phyloP scores from a whole-genome alignment of 2,888 invertebrate species.

The Parnassius orleans region DNA sequence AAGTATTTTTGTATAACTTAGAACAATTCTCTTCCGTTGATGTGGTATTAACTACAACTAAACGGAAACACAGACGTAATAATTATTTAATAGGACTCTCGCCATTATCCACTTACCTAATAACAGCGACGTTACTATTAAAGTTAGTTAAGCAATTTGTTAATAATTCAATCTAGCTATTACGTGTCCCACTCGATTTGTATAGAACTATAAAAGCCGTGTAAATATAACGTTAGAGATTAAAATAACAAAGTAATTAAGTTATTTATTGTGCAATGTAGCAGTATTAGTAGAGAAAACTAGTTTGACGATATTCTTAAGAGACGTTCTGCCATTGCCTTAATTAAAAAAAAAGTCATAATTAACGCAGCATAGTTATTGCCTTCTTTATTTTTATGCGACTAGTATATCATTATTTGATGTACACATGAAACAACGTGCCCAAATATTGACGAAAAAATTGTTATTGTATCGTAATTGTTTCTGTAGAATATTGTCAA shows the following conservation, averaged over 20 bases:
- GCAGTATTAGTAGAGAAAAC: slow-evolving; percentile 68
- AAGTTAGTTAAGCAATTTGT: slow-evolving; percentile 28
- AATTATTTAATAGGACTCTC: slow-evolving; percentile 18
- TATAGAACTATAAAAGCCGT: slow-evolving; percentile 47
- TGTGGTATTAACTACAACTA: slow-evolving; percentile 1
- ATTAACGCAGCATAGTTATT: slow-evolving; percentile 9
- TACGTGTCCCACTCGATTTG: slow-evolving; percentile 58
- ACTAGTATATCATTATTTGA: no score
- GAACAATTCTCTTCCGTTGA: background rate
- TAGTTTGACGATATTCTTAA: slow-evolving; percentile 50
- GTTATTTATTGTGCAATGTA: slow-evolving; percentile 81
- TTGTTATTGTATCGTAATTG: background rate
- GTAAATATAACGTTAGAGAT: slow-evolving; percentile 39
- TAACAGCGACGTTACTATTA: slow-evolving; percentile 1
- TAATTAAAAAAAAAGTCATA: slow-evolving; percentile 22
- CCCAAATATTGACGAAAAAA: no score
- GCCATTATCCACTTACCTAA: slow-evolving; percentile 26
- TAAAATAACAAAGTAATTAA: slow-evolving; percentile 56
- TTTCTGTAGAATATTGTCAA: slow-evolving; percentile 27
- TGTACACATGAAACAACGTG: no score
- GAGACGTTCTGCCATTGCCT: slow-evolving; percentile 18
- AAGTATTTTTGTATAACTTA: no score
- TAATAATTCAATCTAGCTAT: slow-evolving; percentile 39
- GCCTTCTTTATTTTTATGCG: no score
- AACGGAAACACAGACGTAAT: slow-evolving; percentile 12